These are phyloP conservation scores for Tupaia chinensis DNA, from an alignment of 2,113 vertebrate genomes.

Conservation along the genomic window DNA sequence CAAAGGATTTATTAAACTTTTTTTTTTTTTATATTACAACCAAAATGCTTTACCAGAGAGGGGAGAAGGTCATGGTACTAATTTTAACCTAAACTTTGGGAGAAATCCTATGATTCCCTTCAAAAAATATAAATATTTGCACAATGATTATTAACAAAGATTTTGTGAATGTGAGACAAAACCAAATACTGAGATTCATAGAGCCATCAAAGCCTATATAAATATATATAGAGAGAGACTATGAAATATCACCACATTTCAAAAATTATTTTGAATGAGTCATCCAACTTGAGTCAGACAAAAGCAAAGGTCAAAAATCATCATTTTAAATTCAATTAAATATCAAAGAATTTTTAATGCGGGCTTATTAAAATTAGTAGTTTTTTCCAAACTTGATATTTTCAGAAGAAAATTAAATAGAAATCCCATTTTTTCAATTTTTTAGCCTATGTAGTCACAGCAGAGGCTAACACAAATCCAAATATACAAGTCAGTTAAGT, in stretches of 20 bases:
- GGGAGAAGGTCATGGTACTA: background rate
- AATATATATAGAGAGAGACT: background rate
- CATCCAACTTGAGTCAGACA: background rate
- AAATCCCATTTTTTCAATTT: background rate
- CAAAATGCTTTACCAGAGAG: background rate
- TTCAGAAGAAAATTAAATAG: background rate
- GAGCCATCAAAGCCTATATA: background rate
- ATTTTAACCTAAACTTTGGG: background rate
- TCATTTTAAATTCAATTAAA: background rate
- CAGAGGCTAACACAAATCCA: background rate
- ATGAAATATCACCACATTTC: background rate
- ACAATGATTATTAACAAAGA: background rate
- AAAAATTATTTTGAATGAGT: background rate
- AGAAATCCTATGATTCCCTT: background rate
- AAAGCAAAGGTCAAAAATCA: background rate
- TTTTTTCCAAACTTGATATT: background rate
- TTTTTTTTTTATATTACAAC: background rate
- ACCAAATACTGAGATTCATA: background rate
- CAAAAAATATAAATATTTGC: background rate
- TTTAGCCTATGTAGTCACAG: background rate
- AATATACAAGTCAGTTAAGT: accelerated
- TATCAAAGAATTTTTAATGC: background rate
- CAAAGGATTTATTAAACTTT: background rate
- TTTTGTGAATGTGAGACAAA: accelerated
- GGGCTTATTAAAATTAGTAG: background rate